Percentiles rank a stretch among this genome's conserved stretches.
phyloP scores from a whole-genome alignment of 2,113 vertebrate species.

The Equus przewalskii region DNA sequence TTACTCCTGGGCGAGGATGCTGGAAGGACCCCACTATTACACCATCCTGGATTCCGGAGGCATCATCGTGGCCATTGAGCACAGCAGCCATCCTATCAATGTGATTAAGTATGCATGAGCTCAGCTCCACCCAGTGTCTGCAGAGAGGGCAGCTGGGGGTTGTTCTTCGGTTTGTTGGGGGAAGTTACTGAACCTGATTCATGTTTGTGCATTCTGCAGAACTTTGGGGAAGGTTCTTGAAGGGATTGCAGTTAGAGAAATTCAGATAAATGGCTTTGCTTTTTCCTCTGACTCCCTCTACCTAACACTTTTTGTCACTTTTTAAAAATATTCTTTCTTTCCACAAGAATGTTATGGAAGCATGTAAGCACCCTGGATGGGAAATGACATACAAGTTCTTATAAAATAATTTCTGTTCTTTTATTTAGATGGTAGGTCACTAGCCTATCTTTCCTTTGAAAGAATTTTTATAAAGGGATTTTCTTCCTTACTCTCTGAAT shows the following conservation, averaged over 20 bases:
- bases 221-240: background rate
- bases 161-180: background rate
- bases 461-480: constrained; percentile 44
- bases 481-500: background rate
- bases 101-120: constrained; percentile 91
- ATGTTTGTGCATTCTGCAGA: background rate
- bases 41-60: constrained; percentile 97
- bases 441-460: constrained; percentile 14
- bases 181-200: background rate
- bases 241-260: background rate
- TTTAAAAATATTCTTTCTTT: constrained; percentile 20
- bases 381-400: constrained; percentile 31
- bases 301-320: constrained; percentile 9
- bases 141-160: background rate
- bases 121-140: constrained; percentile 1
- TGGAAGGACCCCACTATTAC: constrained; percentile 95
- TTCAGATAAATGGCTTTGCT: background rate
- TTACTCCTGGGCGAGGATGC: constrained; percentile 93
- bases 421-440: background rate
- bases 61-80: constrained; percentile 94
- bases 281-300: constrained; percentile 3
- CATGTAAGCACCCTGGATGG: background rate
- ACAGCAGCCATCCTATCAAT: constrained; percentile 89
- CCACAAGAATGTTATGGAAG: background rate
- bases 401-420: constrained; percentile 24